phyloP scores from a whole-genome alignment of 2,888 invertebrate genomes.

The Listrodromus nycthemerus region DNA sequence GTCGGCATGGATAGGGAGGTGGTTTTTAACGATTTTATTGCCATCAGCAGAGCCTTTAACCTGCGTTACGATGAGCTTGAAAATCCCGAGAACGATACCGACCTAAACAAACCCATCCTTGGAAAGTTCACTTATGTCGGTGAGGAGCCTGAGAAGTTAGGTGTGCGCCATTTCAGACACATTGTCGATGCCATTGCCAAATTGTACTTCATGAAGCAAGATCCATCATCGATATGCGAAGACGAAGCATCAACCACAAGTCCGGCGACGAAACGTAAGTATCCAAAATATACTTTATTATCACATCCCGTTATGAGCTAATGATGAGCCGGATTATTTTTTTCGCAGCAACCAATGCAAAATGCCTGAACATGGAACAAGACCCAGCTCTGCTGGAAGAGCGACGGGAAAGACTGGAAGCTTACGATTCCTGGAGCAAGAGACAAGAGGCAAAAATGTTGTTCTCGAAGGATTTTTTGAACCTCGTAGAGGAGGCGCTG shows the following conservation, averaged over 20 bases:
- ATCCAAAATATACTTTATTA: background rate
- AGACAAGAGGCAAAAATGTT: no score
- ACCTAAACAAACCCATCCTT: background rate
- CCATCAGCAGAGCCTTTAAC: background rate
- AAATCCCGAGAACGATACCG: background rate
- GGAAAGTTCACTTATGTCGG: conserved; percentile 33
- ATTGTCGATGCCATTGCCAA: conserved; percentile 21
- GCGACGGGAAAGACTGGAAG: background rate
- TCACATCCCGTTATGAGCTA: background rate
- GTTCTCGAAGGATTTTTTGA: no score
- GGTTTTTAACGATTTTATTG: background rate
- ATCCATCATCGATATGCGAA: background rate
- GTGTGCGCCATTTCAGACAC: conserved; percentile 24
- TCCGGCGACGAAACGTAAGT: background rate
- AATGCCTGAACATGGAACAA: background rate
- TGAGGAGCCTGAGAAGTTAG: background rate
- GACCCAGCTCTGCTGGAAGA: background rate
- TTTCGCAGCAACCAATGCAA: background rate
- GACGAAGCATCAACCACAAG: background rate
- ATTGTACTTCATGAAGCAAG: conserved; percentile 21
- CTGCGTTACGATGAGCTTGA: conserved; percentile 25
- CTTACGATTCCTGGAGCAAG: no score
- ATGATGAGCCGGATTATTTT: background rate
- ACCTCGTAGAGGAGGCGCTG: background rate
- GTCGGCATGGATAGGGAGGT: no score